Evolutionary conservation across 2,888 invertebrate genomes (phyloP).

Genomic region (Rhaphigaster nebulosa): DNA sequence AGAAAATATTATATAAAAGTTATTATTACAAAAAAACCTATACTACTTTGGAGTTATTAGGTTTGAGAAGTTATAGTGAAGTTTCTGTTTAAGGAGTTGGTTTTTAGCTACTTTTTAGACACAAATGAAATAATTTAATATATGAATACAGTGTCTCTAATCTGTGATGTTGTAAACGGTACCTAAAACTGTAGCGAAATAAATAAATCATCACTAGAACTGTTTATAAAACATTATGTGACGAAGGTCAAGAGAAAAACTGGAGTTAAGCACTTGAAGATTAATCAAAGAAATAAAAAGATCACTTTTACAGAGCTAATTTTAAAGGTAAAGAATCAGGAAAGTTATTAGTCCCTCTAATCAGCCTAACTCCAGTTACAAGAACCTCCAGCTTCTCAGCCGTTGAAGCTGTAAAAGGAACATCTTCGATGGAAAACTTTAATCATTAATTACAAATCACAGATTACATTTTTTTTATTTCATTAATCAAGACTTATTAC

Average conservation of each 20-base stretch:
- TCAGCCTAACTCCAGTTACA: background rate
- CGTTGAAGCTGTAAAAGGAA: background rate
- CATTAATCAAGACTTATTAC: too few species aligned
- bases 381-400: background rate
- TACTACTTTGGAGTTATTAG: too few species aligned
- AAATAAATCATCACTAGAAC: too few species aligned
- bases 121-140: too few species aligned
- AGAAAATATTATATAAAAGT: background rate
- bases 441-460: background rate
- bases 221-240: background rate
- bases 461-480: too few species aligned
- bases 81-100: too few species aligned
- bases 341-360: background rate
- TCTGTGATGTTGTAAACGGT: too few species aligned
- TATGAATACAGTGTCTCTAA: too few species aligned
- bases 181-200: too few species aligned
- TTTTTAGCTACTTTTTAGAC: too few species aligned
- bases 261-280: background rate
- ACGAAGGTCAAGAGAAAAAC: background rate
- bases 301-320: background rate
- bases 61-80: too few species aligned
- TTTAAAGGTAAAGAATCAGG: slow-evolving; percentile 3
- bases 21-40: too few species aligned
- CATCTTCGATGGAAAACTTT: background rate
- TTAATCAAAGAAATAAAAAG: background rate